Evolutionary conservation across 2,888 invertebrate species (phyloP).

Genomic region (Ornithoptera priamus): DNA sequence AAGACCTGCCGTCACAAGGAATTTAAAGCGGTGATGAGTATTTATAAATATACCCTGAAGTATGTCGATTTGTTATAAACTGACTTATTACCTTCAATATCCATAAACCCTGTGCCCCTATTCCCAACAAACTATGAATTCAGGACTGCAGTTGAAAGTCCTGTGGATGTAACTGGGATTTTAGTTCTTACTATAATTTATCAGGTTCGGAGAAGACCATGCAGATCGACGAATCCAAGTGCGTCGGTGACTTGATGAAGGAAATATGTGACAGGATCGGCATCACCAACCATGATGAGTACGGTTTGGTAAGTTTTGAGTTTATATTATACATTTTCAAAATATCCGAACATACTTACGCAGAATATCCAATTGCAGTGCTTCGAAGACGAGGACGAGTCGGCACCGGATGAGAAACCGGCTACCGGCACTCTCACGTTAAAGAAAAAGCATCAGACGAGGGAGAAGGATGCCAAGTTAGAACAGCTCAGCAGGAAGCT

Average conservation of each 20-base stretch:
- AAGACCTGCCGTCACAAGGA: too few relatives aligned
- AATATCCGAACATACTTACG: too few relatives aligned
- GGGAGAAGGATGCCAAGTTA: constrained; percentile 93
- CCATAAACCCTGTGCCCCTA: too few relatives aligned
- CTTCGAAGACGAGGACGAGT: constrained; percentile 86
- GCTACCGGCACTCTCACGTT: constrained; percentile 91
- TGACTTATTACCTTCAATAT: too few relatives aligned
- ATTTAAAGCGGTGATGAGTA: too few relatives aligned
- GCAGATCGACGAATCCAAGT: constrained; percentile 97
- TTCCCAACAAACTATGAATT: too few relatives aligned
- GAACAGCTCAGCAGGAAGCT: constrained; percentile 96
- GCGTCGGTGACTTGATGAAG: constrained; percentile 96
- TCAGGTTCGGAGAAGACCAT: constrained; percentile 93
- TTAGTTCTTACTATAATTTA: background rate
- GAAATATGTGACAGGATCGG: constrained; percentile 98
- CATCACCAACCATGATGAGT: constrained; percentile 98
- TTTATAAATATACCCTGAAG: too few relatives aligned
- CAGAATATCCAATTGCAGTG: constrained; percentile 62
- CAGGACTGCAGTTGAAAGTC: too few relatives aligned
- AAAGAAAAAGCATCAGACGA: constrained; percentile 82
- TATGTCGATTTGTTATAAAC: too few relatives aligned
- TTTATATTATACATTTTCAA: background rate
- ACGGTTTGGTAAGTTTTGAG: constrained; percentile 81
- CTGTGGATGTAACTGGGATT: too few relatives aligned
- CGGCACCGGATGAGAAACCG: constrained; percentile 83